A percentile compares a stretch with the other conserved stretches of the same genome.
Evolutionary conservation across 2,888 invertebrate genomes (phyloP).

Genomic region (Phortica okadai): DNA sequence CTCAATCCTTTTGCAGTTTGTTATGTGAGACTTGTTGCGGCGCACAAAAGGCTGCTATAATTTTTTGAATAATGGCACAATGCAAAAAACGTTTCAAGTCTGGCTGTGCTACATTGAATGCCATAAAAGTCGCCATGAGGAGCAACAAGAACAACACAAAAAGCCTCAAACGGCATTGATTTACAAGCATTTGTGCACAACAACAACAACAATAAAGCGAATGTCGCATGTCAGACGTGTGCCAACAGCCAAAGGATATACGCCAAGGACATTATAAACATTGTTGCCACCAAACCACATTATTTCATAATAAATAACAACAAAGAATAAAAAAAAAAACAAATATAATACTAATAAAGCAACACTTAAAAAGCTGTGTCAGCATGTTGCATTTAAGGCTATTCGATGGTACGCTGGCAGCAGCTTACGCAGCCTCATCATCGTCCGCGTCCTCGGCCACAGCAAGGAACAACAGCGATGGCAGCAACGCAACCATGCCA

Average conservation of each 20-base stretch:
- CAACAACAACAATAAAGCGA: not conserved
- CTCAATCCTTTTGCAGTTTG: conserved; percentile 5
- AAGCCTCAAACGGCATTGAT: conserved; percentile 27
- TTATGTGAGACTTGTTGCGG: not conserved
- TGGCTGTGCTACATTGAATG: conserved; percentile 13
- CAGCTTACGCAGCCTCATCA: conserved; percentile 52
- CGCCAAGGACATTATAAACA: conserved; percentile 20
- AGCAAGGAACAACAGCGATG: not conserved
- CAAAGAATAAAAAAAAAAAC: not conserved
- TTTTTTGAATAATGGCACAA: conserved; percentile 39
- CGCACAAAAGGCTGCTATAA: not conserved
- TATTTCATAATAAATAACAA: not conserved
- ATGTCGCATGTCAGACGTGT: conserved; percentile 34
- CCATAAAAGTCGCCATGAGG: not conserved
- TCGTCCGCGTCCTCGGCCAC: not conserved
- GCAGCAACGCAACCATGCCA: not conserved
- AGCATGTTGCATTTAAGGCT: conserved; percentile 62
- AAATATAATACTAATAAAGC: conserved; percentile 7
- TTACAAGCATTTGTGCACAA: not conserved
- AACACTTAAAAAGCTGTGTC: conserved; percentile 7
- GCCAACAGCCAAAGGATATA: conserved; percentile 14
- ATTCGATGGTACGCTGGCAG: conserved; percentile 60
- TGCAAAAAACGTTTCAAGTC: conserved; percentile 26
- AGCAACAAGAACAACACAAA: conserved; percentile 18
- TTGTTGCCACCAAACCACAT: conserved; percentile 25